Conservation (phyloP, 1,140 invertebrate genomes). For the Parasteatoda tepidariorum region DNA sequence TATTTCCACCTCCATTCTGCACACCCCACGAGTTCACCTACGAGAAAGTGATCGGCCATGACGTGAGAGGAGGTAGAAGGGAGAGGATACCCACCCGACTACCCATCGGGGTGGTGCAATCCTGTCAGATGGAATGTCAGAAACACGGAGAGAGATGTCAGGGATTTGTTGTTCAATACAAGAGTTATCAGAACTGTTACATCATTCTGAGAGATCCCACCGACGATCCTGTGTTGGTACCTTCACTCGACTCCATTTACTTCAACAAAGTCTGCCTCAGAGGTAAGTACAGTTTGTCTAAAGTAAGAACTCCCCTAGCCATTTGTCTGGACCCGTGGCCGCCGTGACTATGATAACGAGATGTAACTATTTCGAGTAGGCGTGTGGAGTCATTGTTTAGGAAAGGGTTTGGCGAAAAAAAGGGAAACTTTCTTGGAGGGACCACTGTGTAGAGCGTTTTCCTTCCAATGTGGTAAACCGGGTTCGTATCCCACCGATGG, state of each 20-base stretch:
- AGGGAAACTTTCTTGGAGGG: too few species aligned
- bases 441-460: too few species aligned
- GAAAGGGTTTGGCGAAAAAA: too few species aligned
- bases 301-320: too few species aligned
- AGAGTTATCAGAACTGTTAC: conserved; percentile 68
- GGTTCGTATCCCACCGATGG: too few species aligned
- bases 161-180: conserved; percentile 69
- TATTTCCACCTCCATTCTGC: conserved; percentile 55
- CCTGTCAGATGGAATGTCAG: conserved; percentile 70
- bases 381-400: too few species aligned
- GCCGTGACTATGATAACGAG: too few species aligned
- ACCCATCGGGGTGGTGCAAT: conserved; percentile 69
- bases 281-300: too few species aligned
- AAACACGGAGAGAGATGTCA: conserved; percentile 68
- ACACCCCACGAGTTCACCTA: conserved; percentile 66
- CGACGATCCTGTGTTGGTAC: conserved; percentile 66
- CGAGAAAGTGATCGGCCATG: conserved; percentile 69
- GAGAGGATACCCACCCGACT: conserved; percentile 66
- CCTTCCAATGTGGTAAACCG: too few species aligned
- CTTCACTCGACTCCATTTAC: conserved; percentile 69
- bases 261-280: conserved; percentile 72
- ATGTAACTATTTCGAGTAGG: too few species aligned
- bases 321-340: too few species aligned
- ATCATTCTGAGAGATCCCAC: conserved; percentile 68
- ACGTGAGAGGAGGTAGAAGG: conserved; percentile 63